Conservation (phyloP, 1,140 invertebrate species). For the Bombus waltoni region DNA sequence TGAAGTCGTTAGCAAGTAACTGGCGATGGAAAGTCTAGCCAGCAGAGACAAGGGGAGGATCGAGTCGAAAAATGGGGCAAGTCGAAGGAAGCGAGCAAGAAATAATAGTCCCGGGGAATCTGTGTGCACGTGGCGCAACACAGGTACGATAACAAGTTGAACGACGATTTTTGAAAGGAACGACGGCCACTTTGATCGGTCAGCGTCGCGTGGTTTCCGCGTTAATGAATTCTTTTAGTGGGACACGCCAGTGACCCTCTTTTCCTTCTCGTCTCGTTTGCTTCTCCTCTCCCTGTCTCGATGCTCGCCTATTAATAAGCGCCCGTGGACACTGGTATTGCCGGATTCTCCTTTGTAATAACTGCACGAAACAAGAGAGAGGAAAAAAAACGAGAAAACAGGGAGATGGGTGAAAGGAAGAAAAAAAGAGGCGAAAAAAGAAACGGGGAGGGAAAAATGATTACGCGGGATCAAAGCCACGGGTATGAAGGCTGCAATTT, state of each 20-base stretch:
- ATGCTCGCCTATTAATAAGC: constrained; percentile 39
- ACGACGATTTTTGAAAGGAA: constrained; percentile 15
- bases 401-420: not conserved
- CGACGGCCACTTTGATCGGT: constrained; percentile 22
- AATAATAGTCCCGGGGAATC: not conserved
- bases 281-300: not conserved
- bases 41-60: not conserved
- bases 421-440: too few species aligned
- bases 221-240: constrained; percentile 45
- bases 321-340: not conserved
- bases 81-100: not conserved
- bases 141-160: not conserved
- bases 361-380: not conserved
- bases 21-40: not conserved
- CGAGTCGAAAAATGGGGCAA: not conserved
- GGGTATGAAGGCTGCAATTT: not conserved
- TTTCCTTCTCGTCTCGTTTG: not conserved
- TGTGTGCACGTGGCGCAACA: too few species aligned
- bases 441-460: not conserved
- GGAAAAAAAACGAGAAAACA: not conserved
- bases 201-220: not conserved
- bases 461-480: constrained; percentile 30
- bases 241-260: not conserved
- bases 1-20: not conserved
- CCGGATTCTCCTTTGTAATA: constrained; percentile 16